These are phyloP conservation scores for Dermatemys mawii DNA, from an alignment of 2,113 vertebrate species.

Conservation along the genomic window DNA sequence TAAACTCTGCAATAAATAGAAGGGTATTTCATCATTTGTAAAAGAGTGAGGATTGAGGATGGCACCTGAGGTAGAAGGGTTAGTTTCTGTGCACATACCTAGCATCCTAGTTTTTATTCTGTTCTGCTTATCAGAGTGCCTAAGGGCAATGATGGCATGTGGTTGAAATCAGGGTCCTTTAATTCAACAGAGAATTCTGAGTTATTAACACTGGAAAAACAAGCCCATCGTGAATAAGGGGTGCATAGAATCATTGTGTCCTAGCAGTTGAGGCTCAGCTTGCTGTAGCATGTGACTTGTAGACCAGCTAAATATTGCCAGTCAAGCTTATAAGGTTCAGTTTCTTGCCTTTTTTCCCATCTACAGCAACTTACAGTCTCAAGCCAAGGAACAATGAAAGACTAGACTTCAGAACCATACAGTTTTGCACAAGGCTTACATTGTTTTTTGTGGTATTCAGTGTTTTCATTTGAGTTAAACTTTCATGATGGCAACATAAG, in stretches of 20 bases:
- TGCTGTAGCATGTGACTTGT: neutral
- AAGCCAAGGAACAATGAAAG: neutral
- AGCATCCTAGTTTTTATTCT: neutral
- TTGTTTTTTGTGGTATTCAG: neutral
- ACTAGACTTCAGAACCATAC: neutral
- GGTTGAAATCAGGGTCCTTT: neutral
- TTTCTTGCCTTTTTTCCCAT: neutral
- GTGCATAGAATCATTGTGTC: neutral
- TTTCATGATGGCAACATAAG: neutral
- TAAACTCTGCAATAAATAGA: too few species aligned
- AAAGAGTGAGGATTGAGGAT: neutral
- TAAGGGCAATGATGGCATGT: neutral
- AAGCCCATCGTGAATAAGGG: constrained; percentile 15
- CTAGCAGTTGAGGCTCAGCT: neutral
- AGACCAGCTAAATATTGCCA: neutral
- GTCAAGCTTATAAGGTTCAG: neutral
- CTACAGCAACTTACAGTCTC: neutral
- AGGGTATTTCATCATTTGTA: neutral
- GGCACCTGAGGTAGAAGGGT: neutral
- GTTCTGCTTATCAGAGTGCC: neutral
- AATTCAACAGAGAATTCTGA: neutral
- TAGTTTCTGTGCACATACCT: neutral
- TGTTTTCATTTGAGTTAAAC: neutral
- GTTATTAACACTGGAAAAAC: neutral
- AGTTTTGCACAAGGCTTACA: neutral